phyloP scores from a whole-genome alignment of 2,797 vertebrate genomes.

The Alectoris magna region DNA sequence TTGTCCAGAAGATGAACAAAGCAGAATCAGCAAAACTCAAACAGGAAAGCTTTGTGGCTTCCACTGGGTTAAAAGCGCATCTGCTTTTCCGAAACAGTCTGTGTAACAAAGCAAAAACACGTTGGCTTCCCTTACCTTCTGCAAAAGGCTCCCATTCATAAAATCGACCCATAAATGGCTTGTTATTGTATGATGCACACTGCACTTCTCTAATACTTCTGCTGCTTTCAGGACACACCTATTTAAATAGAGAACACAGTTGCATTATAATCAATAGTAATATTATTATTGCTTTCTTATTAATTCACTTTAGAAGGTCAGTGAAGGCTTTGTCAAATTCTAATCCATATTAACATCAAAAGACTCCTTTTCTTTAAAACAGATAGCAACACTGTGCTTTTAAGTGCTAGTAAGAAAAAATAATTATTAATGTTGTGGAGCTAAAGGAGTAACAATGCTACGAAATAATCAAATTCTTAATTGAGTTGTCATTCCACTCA shows the following conservation, averaged over 20 bases:
- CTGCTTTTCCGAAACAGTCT: neutral
- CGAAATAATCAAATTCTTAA: neutral
- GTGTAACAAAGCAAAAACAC: neutral
- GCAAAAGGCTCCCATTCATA: constrained; percentile 97
- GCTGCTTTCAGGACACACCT: constrained; percentile 88
- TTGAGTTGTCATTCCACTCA: neutral
- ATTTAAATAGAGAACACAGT: constrained; percentile 33
- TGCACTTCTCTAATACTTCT: constrained; percentile 90
- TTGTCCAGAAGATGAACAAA: neutral
- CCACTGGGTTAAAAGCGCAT: neutral
- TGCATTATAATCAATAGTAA: constrained; percentile 24
- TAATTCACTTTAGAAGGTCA: neutral
- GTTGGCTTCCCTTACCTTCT: constrained; percentile 85
- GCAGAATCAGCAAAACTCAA: neutral
- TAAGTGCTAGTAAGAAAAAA: neutral
- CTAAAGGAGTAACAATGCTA: neutral
- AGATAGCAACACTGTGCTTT: neutral
- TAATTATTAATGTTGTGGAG: neutral
- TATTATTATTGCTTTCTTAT: neutral
- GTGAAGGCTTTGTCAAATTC: neutral
- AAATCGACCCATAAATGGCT: constrained; percentile 94
- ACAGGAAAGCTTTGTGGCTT: neutral
- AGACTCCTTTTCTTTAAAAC: neutral
- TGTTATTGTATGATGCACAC: constrained; percentile 93
- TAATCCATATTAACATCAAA: neutral